phyloP scores from a whole-genome alignment of 2,113 vertebrate genomes.

The Cynocephalus volans region DNA sequence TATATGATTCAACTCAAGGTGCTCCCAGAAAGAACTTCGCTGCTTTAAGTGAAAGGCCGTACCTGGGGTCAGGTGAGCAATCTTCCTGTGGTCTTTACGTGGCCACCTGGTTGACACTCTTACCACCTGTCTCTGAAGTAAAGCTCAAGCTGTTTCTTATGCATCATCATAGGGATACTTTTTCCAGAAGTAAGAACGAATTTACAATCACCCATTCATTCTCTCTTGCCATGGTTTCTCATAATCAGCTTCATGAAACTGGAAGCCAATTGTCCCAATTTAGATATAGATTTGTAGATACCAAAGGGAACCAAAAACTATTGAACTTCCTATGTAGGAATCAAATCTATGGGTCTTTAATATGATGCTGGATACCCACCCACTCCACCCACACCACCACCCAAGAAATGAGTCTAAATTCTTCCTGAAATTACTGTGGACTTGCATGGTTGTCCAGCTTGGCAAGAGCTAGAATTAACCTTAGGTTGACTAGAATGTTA shows the following conservation, averaged over 20 bases:
- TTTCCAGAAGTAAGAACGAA: background rate
- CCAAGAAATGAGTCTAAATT: background rate
- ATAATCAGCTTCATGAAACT: slow-evolving; percentile 31
- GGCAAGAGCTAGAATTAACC: background rate
- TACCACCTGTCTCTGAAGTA: background rate
- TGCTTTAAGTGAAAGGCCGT: fast-evolving
- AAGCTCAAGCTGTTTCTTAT: background rate
- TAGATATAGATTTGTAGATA: background rate
- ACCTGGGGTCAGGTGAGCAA: background rate
- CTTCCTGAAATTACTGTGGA: background rate
- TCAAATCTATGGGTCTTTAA: background rate
- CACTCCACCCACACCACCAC: background rate
- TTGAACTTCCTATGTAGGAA: background rate
- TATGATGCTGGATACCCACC: background rate
- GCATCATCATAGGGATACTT: background rate
- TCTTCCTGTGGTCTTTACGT: background rate
- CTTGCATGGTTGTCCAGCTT: background rate
- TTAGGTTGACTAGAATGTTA: background rate
- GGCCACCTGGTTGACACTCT: fast-evolving
- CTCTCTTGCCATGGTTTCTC: background rate
- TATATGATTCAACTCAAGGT: background rate
- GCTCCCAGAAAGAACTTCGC: background rate
- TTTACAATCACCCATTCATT: background rate
- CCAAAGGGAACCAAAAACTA: background rate
- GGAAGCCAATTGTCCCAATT: background rate